Base-by-base conservation (phyloP, 2,888 invertebrate genomes). In the Leptogaster cylindrica region DNA sequence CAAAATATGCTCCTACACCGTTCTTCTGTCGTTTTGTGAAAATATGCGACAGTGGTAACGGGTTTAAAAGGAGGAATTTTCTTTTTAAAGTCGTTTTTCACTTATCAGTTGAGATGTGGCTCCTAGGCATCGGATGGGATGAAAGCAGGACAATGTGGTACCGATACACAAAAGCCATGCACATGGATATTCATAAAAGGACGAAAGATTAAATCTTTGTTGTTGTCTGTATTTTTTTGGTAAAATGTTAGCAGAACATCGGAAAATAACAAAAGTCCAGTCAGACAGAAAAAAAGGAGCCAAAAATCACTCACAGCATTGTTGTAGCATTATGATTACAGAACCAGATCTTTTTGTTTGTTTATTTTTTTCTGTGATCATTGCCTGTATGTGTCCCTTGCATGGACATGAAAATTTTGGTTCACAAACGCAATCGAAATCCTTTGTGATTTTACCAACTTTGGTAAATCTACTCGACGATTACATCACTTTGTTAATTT, bases 231-330 rank as follows among this genome's bases (percentile, higher is more conserved):
- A 46, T 46, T 23, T 46, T 46, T 46, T 18, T n/a, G 5, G 16
- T 10, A 44, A 18, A 23, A n/a, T n/a, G 4, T 46, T n/a, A 14
- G 18, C 46, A 46, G 52, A 33, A 33, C 20, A 33, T 52, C 14
- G 31, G 18, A 28, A 28, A 28, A 51, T 31, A 51, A 33, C 2
- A 31, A 28, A 52, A 2, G 20, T 52, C 51, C 52, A 52, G 52
- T 28, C 51, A 27, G 14, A 27, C 8, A 52, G 52, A 31, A 16
- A 46, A 41, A 16, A 2, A 7, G 3, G 36, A 41, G 2, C 2
- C 14, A 10, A 2, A 41, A 3, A 41, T 16, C 2, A n/a, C n/a
- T n/a, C n/a, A n/a, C n/a, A n/a, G n/a, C n/a, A n/a, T n/a, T n/a
- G n/a, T n/a, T n/a, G n/a, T n/a, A n/a, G n/a, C n/a, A n/a, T n/a